These are phyloP conservation scores for Platorchestia sp. DNA, from an alignment of 1,140 invertebrate genomes.

Conservation along the genomic window DNA sequence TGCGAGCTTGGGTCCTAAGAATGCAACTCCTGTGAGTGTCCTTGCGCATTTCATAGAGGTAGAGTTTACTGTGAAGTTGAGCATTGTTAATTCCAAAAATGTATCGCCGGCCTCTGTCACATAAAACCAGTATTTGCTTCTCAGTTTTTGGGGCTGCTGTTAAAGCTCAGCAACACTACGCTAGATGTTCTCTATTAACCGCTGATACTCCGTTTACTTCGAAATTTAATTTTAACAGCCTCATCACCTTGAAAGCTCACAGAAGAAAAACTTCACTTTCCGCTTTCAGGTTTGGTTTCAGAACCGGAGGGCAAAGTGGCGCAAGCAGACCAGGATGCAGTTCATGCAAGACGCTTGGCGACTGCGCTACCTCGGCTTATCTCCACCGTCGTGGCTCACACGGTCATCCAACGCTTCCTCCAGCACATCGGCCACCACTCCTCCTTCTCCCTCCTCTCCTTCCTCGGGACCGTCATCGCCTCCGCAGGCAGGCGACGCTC, in stretches of 20 bases:
- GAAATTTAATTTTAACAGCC: not conserved
- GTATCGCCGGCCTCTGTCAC: not conserved
- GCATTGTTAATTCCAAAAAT: not conserved
- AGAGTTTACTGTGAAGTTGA: not conserved
- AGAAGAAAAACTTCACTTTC: not conserved
- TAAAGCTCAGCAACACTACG: not conserved
- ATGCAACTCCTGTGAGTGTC: not conserved
- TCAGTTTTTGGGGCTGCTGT: no score
- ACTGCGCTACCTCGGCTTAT: constrained; percentile 65
- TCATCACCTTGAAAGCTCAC: not conserved
- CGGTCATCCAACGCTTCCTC: constrained; percentile 55
- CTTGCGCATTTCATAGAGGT: not conserved
- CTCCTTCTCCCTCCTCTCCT: constrained; percentile 41
- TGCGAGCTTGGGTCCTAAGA: not conserved
- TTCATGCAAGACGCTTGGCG: constrained; percentile 67
- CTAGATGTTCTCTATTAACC: not conserved
- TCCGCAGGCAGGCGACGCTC: not conserved
- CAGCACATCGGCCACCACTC: not conserved
- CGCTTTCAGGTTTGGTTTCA: constrained; percentile 78
- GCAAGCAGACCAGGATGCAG: constrained; percentile 78
- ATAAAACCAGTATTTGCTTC: not conserved
- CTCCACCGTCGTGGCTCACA: constrained; percentile 65
- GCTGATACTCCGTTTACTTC: not conserved
- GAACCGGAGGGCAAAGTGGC: constrained; percentile 93
- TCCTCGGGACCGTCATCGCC: constrained; percentile 35